phyloP scores from a whole-genome alignment of 2,797 vertebrate species.

The Galagoides demidoff region DNA sequence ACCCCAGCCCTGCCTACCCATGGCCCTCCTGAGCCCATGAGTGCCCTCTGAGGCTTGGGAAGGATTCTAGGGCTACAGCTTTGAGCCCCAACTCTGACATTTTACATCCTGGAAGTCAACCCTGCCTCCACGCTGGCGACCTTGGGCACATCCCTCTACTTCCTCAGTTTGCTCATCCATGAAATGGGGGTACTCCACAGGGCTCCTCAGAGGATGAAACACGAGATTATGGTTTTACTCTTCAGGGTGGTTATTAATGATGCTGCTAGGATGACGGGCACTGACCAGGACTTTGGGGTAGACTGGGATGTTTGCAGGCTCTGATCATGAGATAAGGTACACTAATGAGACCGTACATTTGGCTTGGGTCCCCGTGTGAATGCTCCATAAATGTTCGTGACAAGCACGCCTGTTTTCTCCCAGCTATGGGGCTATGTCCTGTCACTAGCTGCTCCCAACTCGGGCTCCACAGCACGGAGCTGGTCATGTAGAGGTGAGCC shows the following conservation, averaged over 20 bases:
- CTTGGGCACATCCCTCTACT: not conserved
- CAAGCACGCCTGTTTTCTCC: accelerated
- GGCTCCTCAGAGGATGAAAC: not conserved
- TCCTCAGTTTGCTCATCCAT: constrained; percentile 31
- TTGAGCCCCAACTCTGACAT: not conserved
- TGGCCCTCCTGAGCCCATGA: not conserved
- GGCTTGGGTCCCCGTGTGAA: accelerated
- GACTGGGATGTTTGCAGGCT: not conserved
- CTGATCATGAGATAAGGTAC: accelerated
- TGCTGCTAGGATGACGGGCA: accelerated
- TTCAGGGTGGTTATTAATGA: accelerated
- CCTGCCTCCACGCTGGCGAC: not conserved
- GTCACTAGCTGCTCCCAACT: accelerated
- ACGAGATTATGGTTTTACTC: accelerated
- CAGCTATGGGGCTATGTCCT: accelerated
- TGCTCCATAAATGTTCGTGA: accelerated
- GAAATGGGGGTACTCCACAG: not conserved
- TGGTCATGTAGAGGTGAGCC: not conserved
- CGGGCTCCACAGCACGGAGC: accelerated
- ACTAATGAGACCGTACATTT: accelerated
- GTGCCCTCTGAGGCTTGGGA: not conserved
- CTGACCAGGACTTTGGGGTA: accelerated
- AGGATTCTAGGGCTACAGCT: not conserved
- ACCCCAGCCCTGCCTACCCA: constrained; percentile 49
- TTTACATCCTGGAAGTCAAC: not conserved